Percentiles rank a stretch among this genome's conserved stretches.
phyloP scores from a whole-genome alignment of 2,888 invertebrate species.

The Anagyrus pseudococci region DNA sequence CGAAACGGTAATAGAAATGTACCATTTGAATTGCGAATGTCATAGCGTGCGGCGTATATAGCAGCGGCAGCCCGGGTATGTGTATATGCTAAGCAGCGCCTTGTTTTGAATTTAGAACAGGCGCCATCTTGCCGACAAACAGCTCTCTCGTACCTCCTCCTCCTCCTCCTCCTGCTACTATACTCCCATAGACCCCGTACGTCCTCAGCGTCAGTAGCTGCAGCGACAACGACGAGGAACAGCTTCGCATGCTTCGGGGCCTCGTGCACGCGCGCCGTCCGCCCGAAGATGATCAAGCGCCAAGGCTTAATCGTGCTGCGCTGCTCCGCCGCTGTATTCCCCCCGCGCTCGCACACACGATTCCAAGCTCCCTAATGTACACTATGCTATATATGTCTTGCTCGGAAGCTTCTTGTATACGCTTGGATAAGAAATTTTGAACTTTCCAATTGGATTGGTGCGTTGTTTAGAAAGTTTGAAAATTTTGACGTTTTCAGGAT shows the following conservation, averaged over 20 bases:
- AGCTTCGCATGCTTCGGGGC: not conserved
- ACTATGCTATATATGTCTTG: too few species aligned
- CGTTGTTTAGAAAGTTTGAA: too few species aligned
- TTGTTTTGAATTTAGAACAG: slow-evolving; percentile 63
- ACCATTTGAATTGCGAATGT: slow-evolving; percentile 62
- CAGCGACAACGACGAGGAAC: too few species aligned
- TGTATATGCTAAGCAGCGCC: slow-evolving; percentile 61
- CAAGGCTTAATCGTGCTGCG: not conserved
- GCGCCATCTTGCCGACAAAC: slow-evolving; percentile 59
- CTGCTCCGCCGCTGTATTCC: too few species aligned
- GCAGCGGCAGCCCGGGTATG: slow-evolving; percentile 49
- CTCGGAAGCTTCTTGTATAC: too few species aligned
- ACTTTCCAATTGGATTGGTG: too few species aligned
- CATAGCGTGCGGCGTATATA: slow-evolving; percentile 58
- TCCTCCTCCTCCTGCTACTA: not conserved
- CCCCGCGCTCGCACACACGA: too few species aligned
- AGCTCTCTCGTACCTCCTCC: slow-evolving; percentile 58
- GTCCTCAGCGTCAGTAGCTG: too few species aligned
- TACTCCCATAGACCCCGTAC: too few species aligned
- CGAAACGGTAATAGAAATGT: slow-evolving; percentile 62
- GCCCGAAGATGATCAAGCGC: slow-evolving; percentile 8
- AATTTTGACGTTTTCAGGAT: too few species aligned
- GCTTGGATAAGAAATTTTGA: too few species aligned
- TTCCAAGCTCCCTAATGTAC: too few species aligned
- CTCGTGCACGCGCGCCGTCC: slow-evolving; percentile 9